Evolutionary conservation across 2,113 vertebrate genomes (phyloP), one percentile per base, ranked within the genome.

Genomic region (Hemibagrus wyckioides): DNA sequence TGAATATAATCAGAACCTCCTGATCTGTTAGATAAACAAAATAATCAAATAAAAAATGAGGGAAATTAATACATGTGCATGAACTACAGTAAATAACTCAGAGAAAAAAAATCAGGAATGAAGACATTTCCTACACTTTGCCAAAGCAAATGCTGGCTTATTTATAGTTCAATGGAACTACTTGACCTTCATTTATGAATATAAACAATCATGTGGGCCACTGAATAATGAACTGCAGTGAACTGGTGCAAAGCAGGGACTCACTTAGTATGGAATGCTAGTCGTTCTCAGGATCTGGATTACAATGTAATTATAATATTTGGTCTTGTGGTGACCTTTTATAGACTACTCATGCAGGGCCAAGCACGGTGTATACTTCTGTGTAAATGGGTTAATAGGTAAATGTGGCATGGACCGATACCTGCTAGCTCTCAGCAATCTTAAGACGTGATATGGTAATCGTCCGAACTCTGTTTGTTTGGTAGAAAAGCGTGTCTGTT

Each of bases 121-220:
- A 17, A 36, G 17, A 21, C 9, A 61, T 48, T 82, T 33, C 33
- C 19, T 69, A 56, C 9, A 28, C 11, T 25, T 73, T 5, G 33
- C 21, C 63, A 69, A 52, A 50, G 7, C 36, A 7, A 30, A 36
- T 13, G 48, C 30, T n/a, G 23, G 52, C 28, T 73, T 85, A 59
- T 88, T 30, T 33, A 30, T 39, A 77, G 25, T 67, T 85, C 48
- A 88, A 13, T 81, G n/a, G 52, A 85, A 77, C 50, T 25, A 52
- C 30, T 77, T 82, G 84, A 77, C 57, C 44, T 33, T 85, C 52
- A 39, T 85, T 63, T 85, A 61, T 75, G 33, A 82, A 28, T 3
- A 10, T 50, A 57, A 88, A 41, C 7, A 48, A 82, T 76, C 41
- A 50, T 81, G 54, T 30, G 6, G 8, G 54, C 11, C 33, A 71